A percentile compares a stretch with the other conserved stretches of the same genome.
Conservation (phyloP, 1,140 invertebrate species). For the Phortica variegata region DNA sequence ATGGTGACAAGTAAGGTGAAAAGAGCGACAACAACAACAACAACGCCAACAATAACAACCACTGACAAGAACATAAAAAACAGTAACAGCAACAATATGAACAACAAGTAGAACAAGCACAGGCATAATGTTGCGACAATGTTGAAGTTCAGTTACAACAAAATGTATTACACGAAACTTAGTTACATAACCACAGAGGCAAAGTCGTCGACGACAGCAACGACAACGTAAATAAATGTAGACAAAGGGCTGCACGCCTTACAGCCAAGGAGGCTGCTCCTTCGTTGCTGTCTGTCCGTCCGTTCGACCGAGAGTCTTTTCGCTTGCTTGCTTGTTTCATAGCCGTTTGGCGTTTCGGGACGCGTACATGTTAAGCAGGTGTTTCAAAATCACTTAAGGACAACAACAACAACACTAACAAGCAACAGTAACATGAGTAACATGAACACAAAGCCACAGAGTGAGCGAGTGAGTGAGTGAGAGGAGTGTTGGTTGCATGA, state of each 20-base stretch:
- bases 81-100: slow-evolving; percentile 10
- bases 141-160: too few species aligned
- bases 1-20: slow-evolving; percentile 3
- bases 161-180: too few species aligned
- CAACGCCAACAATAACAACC: slow-evolving; percentile 20
- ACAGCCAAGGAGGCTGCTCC: neutral
- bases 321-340: neutral
- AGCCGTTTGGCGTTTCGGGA: neutral
- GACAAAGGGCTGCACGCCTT: slow-evolving; percentile 14
- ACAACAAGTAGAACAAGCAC: too few species aligned
- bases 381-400: slow-evolving; percentile 50
- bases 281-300: too few species aligned
- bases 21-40: neutral
- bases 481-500: too few species aligned
- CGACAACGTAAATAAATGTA: slow-evolving; percentile 50
- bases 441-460: slow-evolving; percentile 16
- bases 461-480: too few species aligned
- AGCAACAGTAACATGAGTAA: slow-evolving; percentile 6
- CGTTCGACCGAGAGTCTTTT: too few species aligned
- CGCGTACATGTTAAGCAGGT: slow-evolving; percentile 43
- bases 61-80: slow-evolving; percentile 28
- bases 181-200: too few species aligned
- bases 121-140: too few species aligned
- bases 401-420: slow-evolving; percentile 18
- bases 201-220: slow-evolving; percentile 22